phyloP scores from a whole-genome alignment of 2,797 vertebrate species.

The Australoheros facetus region DNA sequence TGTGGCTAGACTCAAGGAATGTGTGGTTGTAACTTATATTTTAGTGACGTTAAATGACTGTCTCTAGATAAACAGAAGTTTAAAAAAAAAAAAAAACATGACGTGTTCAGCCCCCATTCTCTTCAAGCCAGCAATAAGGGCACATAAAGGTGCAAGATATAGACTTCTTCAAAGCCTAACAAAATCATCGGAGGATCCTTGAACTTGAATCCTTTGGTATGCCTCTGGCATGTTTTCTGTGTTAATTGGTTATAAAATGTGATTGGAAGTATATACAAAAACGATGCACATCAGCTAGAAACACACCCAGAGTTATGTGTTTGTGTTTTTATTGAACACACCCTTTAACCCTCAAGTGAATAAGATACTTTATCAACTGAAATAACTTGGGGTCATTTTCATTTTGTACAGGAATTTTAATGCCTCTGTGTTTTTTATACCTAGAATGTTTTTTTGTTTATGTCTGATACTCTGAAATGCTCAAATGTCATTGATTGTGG shows the following conservation, averaged over 20 bases:
- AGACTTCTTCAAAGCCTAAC: neutral
- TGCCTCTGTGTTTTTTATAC: neutral
- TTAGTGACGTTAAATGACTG: conserved; percentile 1
- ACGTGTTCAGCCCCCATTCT: neutral
- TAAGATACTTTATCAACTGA: neutral
- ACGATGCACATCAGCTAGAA: neutral
- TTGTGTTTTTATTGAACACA: neutral
- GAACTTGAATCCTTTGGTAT: neutral
- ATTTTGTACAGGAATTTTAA: neutral
- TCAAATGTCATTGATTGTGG: neutral
- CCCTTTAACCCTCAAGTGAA: neutral
- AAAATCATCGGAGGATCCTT: neutral
- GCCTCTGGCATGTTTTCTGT: neutral
- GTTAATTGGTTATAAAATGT: neutral
- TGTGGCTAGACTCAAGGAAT: conserved; percentile 19
- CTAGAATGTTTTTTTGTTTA: neutral
- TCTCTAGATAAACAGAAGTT: neutral
- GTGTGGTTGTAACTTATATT: neutral
- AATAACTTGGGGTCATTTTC: neutral
- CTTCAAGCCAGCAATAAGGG: neutral
- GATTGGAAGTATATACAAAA: neutral
- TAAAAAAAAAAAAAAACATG: rapidly evolving
- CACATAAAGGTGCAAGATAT: neutral
- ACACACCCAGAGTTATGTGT: neutral
- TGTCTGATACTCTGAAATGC: neutral